Percentiles rank a stretch among this genome's conserved stretches.
Conservation (phyloP, 2,888 invertebrate genomes). For the Drosophila macrospina region DNA sequence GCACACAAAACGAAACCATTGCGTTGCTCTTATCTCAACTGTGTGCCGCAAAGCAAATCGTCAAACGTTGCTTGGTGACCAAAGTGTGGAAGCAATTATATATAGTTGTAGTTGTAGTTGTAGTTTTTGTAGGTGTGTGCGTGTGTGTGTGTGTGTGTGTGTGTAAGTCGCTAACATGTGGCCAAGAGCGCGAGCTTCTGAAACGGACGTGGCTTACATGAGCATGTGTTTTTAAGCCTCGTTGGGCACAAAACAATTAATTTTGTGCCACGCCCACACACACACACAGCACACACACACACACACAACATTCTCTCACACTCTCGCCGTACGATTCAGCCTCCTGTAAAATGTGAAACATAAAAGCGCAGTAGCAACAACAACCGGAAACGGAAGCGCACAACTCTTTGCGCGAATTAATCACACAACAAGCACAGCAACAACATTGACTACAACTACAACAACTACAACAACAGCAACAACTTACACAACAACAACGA, state of each 20-base stretch:
- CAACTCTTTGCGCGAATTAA: conserved; percentile 82
- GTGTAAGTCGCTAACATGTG: conserved; percentile 31
- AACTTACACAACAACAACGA: conserved; percentile 17
- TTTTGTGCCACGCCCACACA: conserved; percentile 76
- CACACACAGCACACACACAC: conserved; percentile 20
- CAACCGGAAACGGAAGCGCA: conserved; percentile 80
- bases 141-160: not conserved
- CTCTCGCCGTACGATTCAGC: conserved; percentile 58
- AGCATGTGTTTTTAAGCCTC: conserved; percentile 82
- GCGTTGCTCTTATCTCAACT: conserved; percentile 77
- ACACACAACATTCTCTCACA: conserved; percentile 32
- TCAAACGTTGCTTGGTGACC: conserved; percentile 67
- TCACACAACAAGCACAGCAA: conserved; percentile 68
- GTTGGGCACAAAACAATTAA: conserved; percentile 82
- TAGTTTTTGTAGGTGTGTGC: not conserved
- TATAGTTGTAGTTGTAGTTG: conserved; percentile 17
- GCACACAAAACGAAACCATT: conserved; percentile 69
- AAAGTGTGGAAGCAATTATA: conserved; percentile 13
- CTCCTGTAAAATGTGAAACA: conserved; percentile 80
- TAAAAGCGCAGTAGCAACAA: conserved; percentile 62
- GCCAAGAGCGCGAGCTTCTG: conserved; percentile 47
- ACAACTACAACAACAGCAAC: conserved; percentile 35
- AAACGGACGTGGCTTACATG: conserved; percentile 80
- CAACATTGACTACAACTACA: conserved; percentile 35
- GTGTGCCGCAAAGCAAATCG: conserved; percentile 67